Conservation (phyloP, 2,113 vertebrate genomes). For the Haemorhous mexicanus region DNA sequence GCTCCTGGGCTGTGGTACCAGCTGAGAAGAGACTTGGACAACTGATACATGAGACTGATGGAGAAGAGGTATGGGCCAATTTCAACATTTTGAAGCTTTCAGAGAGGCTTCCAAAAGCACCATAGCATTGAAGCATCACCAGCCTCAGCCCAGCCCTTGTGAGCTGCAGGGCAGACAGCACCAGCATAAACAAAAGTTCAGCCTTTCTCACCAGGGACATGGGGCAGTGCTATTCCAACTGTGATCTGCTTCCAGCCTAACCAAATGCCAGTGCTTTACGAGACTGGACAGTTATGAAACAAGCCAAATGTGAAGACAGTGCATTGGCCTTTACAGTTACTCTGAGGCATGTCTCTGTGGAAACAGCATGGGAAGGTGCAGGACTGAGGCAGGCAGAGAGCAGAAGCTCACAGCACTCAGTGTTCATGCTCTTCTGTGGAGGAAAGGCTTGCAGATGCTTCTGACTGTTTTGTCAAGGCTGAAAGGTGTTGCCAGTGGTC, state of each 20-base stretch:
- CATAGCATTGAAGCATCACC: background rate
- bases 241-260: background rate
- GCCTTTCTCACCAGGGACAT: background rate
- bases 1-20: background rate
- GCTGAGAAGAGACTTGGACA: background rate
- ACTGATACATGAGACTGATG: rapidly evolving
- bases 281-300: background rate
- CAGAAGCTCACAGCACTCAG: background rate
- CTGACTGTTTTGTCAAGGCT: background rate
- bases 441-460: background rate
- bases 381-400: background rate
- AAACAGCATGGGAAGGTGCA: background rate
- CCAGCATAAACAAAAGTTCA: slow-evolving; percentile 15
- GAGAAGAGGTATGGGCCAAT: background rate
- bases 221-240: background rate
- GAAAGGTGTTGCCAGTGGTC: background rate
- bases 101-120: background rate
- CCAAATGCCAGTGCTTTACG: background rate
- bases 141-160: background rate
- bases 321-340: background rate
- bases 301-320: background rate
- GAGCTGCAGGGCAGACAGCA: background rate
- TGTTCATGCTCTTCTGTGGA: rapidly evolving
- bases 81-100: background rate
- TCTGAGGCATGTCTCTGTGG: background rate